These are phyloP conservation scores for Pentalonia nigronervosa DNA, from an alignment of 1,140 invertebrate species.

Conservation along the genomic window DNA sequence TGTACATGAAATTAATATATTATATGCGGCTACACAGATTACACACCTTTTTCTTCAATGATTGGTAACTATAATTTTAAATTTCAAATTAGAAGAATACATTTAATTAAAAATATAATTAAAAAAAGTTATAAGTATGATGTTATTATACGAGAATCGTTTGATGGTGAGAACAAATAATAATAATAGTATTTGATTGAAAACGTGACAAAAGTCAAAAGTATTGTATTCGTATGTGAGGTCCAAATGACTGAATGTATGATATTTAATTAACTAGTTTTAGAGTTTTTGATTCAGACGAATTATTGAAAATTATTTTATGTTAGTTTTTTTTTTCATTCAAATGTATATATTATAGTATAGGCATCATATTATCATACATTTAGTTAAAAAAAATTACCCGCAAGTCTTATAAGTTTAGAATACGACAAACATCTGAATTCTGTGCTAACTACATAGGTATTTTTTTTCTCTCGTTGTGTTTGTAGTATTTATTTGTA, in stretches of 20 bases:
- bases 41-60: not conserved
- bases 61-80: not conserved
- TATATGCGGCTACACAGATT: no score
- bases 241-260: not conserved
- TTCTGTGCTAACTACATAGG: not conserved
- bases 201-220: not conserved
- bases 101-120: not conserved
- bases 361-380: no score
- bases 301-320: not conserved
- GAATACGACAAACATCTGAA: not conserved
- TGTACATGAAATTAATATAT: no score
- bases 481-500: not conserved
- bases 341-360: not conserved
- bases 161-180: not conserved
- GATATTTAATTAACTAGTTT: not conserved
- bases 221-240: not conserved
- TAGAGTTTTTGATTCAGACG: not conserved
- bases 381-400: not conserved
- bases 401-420: not conserved
- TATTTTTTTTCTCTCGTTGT: not conserved
- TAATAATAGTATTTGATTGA: not conserved
- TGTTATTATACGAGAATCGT: not conserved
- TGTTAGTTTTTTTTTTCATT: not conserved
- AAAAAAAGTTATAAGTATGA: not conserved
- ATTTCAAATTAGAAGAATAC: not conserved